Evolutionary conservation across 2,888 invertebrate species (phyloP), one percentile per base, ranked within the genome.

Genomic region (Euzophera pinguis): DNA sequence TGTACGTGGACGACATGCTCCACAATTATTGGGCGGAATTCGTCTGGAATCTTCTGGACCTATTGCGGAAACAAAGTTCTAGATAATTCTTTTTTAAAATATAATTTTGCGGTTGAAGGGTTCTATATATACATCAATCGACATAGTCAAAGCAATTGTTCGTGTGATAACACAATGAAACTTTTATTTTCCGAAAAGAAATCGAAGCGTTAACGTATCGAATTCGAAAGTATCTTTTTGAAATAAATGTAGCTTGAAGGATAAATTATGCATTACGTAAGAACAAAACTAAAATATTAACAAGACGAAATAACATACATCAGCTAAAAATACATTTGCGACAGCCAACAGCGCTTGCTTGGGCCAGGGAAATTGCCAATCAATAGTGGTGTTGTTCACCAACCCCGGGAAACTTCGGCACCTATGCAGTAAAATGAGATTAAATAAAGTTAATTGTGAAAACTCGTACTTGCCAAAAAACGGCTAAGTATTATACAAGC

Each of bases 301-400:
- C 3, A 32, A 6, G 38, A 16, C n/a, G 8, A 2, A 10, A n/a
- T 14, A 13, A 67, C 93, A 81, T 90, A 95, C 94, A 62, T 97
- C 95, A 64, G 94, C 93, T 0, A 98, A 90, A 69, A 94, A 96
- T 0, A 96, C 94, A 53, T 95, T 94, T 0, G 98, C 98, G 0
- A 98, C 97, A 0, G 97, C 96, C 52, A 94, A 89, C 47, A 98
- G 77, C 0, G 98, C 98, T 76, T 98, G 96, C 60, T 94, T 92
- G 0, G 98, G 97, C 98, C 98, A 98, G 0, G 97, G 95, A 80
- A 96, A 97, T 75, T 97, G 94, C 98, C 98, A 98, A 79, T 98
- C 97, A 59, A 98, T 97, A 37, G 95, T 96, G 0, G 97, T 96
- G 73, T 96, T 97, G 73, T 97, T 98, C 37, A 98, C 97, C 45